Base-by-base conservation (phyloP, 2,888 invertebrate genomes). In the Campopleginae sp. region DNA sequence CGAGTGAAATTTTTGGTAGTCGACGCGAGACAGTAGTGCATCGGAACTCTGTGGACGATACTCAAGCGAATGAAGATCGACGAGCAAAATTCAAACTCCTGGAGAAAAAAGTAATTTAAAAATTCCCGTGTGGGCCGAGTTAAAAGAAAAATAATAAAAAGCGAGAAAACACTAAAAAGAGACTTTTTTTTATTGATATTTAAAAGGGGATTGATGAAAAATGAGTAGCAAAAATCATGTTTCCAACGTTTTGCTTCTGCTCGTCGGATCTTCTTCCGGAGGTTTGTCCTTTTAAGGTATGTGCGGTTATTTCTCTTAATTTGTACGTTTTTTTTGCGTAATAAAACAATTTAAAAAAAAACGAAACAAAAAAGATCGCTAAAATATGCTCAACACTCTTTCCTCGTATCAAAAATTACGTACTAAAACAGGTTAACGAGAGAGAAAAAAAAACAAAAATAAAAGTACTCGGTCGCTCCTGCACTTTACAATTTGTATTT, bases 301-400 rank as follows among this genome's bases (percentile, higher is more conserved):
- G 44, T 81, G 54, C 79, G 61, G 23, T 58, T 48, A 79, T 74
- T 31, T 68, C 68, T 44, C 27, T 46, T 17, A 17, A 38, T 17
- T 27, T 44, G 66, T 68, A 27, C 27, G 58, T 58, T 58, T 48
- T 12, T 46, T 19, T 71, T 8, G 23, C 12, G 38, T n/a, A 38
- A 38, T 23, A 72, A 14, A 58, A 27, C 27, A 38, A 66, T 71
- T 71, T 42, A 85, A 80, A 79, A 79, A 66, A 85, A 81, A 71
- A 81, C 65, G 72, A 71, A 65, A 51, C 31, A 75, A 81, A 79
- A 68, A 68, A 27, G 46, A 68, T 71, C 54, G 65, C 66, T 76
- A 84, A 74, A 82, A 68, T 80, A 84, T 84, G 79, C 80, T 82
- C 58, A 65, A 81, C 58, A 31, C 31, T 80, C 58, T 58, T 31